Conservation (phyloP, 2,797 vertebrate genomes). For the Brachymystax lenok region DNA sequence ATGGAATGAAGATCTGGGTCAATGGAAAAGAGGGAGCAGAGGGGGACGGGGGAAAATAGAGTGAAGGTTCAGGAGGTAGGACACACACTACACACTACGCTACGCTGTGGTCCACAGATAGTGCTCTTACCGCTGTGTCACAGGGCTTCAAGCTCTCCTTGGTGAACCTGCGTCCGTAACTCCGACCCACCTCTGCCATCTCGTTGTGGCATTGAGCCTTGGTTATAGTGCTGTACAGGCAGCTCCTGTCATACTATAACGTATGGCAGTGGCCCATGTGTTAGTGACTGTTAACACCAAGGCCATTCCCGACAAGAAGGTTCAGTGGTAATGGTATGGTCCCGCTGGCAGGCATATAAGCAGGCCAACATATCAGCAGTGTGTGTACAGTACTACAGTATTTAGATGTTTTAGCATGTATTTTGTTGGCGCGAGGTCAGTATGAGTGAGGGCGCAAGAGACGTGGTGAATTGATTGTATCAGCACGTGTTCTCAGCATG, state of each 20-base stretch:
- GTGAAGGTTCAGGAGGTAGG: conserved; percentile 9
- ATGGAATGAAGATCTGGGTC: conserved; percentile 19
- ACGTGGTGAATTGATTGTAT: not conserved
- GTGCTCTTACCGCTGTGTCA: not conserved
- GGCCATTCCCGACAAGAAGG: conserved; percentile 30
- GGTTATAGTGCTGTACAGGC: not conserved
- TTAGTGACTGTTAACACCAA: conserved; percentile 23
- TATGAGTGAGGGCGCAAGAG: not conserved
- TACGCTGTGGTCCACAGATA: not conserved
- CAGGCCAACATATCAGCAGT: not conserved
- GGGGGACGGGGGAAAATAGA: conserved; percentile 4
- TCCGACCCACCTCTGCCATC: not conserved
- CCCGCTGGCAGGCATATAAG: not conserved
- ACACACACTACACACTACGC: conserved; percentile 1
- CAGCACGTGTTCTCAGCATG: not conserved
- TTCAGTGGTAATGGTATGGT: conserved; percentile 27
- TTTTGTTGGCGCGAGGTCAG: not conserved
- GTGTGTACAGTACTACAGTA: not conserved
- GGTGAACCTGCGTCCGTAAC: not conserved
- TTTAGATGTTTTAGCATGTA: not conserved
- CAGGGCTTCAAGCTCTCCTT: not conserved
- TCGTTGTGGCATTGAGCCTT: too few relatives aligned
- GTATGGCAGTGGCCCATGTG: not conserved
- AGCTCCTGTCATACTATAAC: not conserved
- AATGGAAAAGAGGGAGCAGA: conserved; percentile 24